Base-by-base conservation (phyloP, 2,113 vertebrate genomes). In the Cathartes aura region DNA sequence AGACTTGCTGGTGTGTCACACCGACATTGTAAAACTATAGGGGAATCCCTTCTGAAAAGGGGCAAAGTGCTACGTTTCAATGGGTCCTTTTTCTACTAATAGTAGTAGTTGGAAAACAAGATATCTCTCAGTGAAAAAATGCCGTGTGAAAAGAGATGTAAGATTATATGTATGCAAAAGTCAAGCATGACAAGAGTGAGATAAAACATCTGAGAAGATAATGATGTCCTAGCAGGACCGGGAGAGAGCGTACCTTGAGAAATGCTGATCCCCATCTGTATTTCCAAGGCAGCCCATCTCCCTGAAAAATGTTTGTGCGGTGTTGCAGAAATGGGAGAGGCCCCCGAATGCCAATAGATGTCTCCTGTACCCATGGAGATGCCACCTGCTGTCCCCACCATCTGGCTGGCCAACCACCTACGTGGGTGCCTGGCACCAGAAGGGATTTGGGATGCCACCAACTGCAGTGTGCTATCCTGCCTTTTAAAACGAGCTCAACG, bases 361-460 rank as follows among this genome's bases (percentile, higher is more conserved):
- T 92, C 83, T 76, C 27, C 62, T 71, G 32, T 42, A 60, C 55
- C 45, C 40, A n/a, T 1, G 4, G 59, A 80, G 48, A 36, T 64
- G 48, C 27, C 67, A 84, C 53, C 15, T 55, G 23, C 29, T 9
- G 32, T 59, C 27, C 58, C 52, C 42, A 7, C 63, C 38, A 24
- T 42, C 43, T 0, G 0, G 20, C 23, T 63, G 68, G 53, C 81
- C 36, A 45, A 45, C 29, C 12, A 50, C 19, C 26, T 26, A 9
- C 0, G 0, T 22, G 32, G 38, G 14, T 24, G 12, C 19, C 73
- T 87, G 85, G 68, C 45, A 48, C 23, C 60, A 58, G 64, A 34
- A 56, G 38, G 12, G 12, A 62, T 73, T 42, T 72, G 56, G 58
- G 48, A 63, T 32, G 20, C 45, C 40, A 50, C 32, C 26, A 47